Evolutionary conservation across 2,888 invertebrate species (phyloP).

Genomic region (Branchipolynoe longqiensis): DNA sequence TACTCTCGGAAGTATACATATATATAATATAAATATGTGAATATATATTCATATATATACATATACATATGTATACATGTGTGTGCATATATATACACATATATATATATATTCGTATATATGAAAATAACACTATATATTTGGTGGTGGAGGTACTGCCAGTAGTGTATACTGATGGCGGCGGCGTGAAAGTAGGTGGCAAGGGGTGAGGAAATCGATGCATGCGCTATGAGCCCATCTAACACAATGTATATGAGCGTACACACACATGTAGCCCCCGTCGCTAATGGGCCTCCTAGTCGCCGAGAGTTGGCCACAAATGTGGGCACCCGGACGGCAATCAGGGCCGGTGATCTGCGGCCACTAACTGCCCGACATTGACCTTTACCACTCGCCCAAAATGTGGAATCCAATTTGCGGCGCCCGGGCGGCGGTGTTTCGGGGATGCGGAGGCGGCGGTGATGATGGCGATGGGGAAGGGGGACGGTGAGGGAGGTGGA

Average conservation of each 20-base stretch:
- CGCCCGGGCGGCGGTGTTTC: background rate
- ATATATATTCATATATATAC: too few relatives aligned
- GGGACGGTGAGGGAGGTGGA: too few relatives aligned
- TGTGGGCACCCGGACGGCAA: conserved; percentile 21
- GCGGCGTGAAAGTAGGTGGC: background rate
- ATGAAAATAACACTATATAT: too few relatives aligned
- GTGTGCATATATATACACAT: too few relatives aligned
- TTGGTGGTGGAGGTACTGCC: too few relatives aligned
- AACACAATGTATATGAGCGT: background rate
- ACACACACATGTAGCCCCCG: background rate
- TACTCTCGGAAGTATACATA: too few relatives aligned
- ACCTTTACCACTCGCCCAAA: conserved; percentile 49
- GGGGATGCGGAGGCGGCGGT: background rate
- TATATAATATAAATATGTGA: too few relatives aligned
- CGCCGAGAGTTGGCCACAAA: conserved; percentile 29
- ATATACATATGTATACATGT: too few relatives aligned
- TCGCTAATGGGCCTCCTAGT: background rate
- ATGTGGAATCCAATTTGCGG: conserved; percentile 24
- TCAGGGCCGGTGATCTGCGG: background rate
- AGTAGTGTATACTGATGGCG: too few relatives aligned
- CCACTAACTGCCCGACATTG: background rate
- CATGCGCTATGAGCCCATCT: background rate
- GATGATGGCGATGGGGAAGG: background rate
- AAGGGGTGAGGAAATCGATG: background rate
- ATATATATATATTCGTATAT: too few relatives aligned